Base-by-base conservation (phyloP, 2,888 invertebrate species). In the Brenthis hecate region DNA sequence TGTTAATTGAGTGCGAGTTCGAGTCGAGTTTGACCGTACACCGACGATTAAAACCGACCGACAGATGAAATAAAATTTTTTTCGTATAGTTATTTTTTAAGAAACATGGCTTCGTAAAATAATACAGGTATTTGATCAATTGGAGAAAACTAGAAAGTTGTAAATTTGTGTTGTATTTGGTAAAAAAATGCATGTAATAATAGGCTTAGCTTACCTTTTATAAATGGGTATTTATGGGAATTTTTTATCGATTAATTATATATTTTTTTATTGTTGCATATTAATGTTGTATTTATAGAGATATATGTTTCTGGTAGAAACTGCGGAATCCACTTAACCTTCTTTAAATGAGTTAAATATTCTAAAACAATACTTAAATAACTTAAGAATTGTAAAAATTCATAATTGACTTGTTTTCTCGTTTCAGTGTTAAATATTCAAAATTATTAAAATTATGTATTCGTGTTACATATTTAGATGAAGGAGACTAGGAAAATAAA, bases 311-410 rank as follows among this genome's bases (percentile, higher is more conserved):
- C 19, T 56, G 19, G 14, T 16, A 56, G 47, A 57, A 68, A 65
- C 51, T 48, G 48, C 13, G 58, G 68, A 65, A 72, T 70, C 53
- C 58, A 43, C 36, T 68, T 72, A 63, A 72, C 72, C 72, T 70
- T 47, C 61, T 72, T 68, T 63, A 56, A 66, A 62, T 63, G 19
- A 66, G 28, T 48, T 43, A 68, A 56, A 67, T 67, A 67, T 67
- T 65, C 61, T 57, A 62, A 64, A 69, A 69, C 57, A 68, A 66
- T 68, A 63, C 23, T 28, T 13, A 56, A 54, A 56, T 56, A 55
- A 23, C 55, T 56, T 62, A 56, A 50, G 61, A 56, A 56, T 56
- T 51, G 14, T 62, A 23, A 54, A 53, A 66, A 28, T 19, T 57
- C 53, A 47, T 64, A 32, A 67, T 64, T 55, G 50, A 56, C 32